A percentile compares a stretch with the other conserved stretches of the same genome.
Evolutionary conservation across 2,888 invertebrate genomes (phyloP).

Genomic region (Andrena hattorfiana): DNA sequence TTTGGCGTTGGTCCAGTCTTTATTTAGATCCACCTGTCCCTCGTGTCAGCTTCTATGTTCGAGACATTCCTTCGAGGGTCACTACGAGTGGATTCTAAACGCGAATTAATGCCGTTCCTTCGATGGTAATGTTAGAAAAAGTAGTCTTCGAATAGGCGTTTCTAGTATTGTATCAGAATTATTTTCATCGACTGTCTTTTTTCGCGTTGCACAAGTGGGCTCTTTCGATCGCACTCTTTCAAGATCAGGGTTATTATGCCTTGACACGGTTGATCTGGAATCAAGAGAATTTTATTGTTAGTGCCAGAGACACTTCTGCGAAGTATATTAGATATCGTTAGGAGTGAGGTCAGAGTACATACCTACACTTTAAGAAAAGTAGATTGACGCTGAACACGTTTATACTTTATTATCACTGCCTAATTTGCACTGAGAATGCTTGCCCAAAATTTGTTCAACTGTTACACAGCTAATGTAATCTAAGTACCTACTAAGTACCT

Average conservation of each 20-base stretch:
- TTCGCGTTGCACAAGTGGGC: background rate
- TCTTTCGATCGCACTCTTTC: background rate
- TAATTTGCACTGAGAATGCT: too few relatives aligned
- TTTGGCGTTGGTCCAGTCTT: slow-evolving; percentile 84
- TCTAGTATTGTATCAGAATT: slow-evolving; percentile 32
- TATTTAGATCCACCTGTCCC: slow-evolving; percentile 85
- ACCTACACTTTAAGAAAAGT: too few relatives aligned
- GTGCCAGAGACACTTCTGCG: too few relatives aligned
- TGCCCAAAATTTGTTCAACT: too few relatives aligned
- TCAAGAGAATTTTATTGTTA: too few relatives aligned
- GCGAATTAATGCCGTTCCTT: slow-evolving; percentile 74
- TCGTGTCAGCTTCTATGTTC: slow-evolving; percentile 79
- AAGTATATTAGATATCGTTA: too few relatives aligned
- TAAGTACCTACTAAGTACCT: too few relatives aligned
- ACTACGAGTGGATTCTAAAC: slow-evolving; percentile 65
- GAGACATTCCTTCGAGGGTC: slow-evolving; percentile 53
- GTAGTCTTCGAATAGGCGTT: background rate
- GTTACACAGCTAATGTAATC: too few relatives aligned
- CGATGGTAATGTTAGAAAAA: slow-evolving; percentile 28
- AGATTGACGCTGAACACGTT: too few relatives aligned
- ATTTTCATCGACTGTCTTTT: slow-evolving; percentile 2
- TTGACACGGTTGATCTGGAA: background rate
- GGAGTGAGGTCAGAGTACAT: too few relatives aligned
- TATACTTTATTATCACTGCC: too few relatives aligned
- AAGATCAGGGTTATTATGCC: background rate